A percentile compares a stretch with the other conserved stretches of the same genome.
These are phyloP conservation scores for Enteromius treurensis DNA, from an alignment of 2,797 vertebrate genomes.

Conservation along the genomic window DNA sequence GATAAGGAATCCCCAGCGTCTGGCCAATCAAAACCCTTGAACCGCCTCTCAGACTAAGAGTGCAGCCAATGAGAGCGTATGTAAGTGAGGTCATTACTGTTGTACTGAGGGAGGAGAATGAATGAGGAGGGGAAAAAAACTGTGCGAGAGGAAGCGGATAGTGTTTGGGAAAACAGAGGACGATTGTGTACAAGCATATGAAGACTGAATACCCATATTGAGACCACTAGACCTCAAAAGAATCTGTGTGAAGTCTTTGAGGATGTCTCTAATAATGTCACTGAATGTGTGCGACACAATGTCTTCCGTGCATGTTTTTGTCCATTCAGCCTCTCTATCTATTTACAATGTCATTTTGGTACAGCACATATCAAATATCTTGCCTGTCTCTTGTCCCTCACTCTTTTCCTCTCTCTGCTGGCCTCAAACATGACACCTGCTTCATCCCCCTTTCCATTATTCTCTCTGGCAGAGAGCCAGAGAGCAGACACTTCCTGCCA, in stretches of 20 bases:
- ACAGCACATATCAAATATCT: background rate
- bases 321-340: background rate
- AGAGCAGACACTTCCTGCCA: conserved; percentile 75
- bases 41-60: conserved; percentile 21
- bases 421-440: conserved; percentile 26
- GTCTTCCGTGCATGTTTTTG: background rate
- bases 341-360: background rate
- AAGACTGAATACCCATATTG: conserved; percentile 61
- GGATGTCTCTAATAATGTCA: background rate
- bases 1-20: conserved; percentile 66
- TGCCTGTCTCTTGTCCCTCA: background rate
- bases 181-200: conserved; percentile 61
- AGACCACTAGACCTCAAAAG: conserved; percentile 58
- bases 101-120: conserved; percentile 23
- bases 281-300: conserved; percentile 1
- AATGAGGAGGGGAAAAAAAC: conserved; percentile 45
- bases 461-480: conserved; percentile 71
- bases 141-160: conserved; percentile 24
- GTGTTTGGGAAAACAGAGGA: conserved; percentile 55
- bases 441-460: conserved; percentile 29
- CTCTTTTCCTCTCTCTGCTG: background rate
- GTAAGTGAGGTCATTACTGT: conserved; percentile 61
- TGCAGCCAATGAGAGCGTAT: conserved; percentile 66
- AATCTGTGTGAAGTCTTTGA: conserved; percentile 50
- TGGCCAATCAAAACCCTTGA: conserved; percentile 67